phyloP scores from a whole-genome alignment of 2,888 invertebrate genomes.

The Autographa pulchrina region DNA sequence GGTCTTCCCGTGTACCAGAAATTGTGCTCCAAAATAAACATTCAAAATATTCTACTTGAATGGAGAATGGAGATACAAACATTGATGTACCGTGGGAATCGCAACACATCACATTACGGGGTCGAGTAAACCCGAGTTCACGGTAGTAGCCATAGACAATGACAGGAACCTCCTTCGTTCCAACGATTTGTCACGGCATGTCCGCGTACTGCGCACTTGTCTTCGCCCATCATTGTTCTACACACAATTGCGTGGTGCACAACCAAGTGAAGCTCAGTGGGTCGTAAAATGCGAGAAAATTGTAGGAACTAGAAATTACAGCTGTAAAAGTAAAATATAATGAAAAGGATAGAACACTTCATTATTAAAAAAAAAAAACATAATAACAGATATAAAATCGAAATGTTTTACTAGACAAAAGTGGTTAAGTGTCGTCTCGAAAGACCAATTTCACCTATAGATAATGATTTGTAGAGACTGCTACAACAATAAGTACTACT shows the following conservation, averaged over 20 bases:
- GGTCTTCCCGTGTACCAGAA: conserved; percentile 23
- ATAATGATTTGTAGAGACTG: no score
- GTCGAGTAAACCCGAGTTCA: conserved; percentile 69
- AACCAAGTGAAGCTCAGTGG: conserved; percentile 67
- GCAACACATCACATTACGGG: conserved; percentile 61
- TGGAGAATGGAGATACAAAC: conserved; percentile 53
- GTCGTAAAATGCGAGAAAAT: conserved; percentile 65
- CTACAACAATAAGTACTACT: no score
- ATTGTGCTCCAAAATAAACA: conserved; percentile 21
- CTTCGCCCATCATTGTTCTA: conserved; percentile 67
- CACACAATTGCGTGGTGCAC: conserved; percentile 67
- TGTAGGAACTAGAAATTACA: neutral
- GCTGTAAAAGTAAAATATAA: neutral
- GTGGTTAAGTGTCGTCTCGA: neutral
- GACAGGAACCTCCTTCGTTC: conserved; percentile 81
- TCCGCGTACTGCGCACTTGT: conserved; percentile 67
- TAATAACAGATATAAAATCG: no score
- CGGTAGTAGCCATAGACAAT: conserved; percentile 77
- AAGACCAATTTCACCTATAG: no score
- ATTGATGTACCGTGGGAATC: conserved; percentile 71
- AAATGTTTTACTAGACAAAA: neutral
- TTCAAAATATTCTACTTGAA: conserved; percentile 39
- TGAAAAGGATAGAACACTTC: no score
- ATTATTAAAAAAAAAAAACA: no score
- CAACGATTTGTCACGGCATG: conserved; percentile 74